Evolutionary conservation across 2,113 vertebrate species (phyloP).

Genomic region (Ginglymostoma cirratum): DNA sequence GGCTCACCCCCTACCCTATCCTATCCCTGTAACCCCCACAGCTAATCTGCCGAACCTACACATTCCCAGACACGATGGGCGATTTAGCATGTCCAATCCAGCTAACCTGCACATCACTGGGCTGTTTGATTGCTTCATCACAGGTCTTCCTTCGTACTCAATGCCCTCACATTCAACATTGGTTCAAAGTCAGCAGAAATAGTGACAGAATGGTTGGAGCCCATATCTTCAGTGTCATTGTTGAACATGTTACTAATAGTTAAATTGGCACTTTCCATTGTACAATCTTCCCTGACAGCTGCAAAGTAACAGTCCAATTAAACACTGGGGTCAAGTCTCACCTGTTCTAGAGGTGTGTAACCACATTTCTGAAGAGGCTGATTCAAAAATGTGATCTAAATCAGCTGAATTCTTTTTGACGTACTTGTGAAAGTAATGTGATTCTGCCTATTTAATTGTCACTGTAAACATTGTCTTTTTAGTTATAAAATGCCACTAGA

Average conservation of each 20-base stretch:
- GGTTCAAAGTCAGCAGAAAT: neutral
- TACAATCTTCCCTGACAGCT: neutral
- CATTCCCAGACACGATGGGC: too few species aligned
- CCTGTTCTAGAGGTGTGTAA: too few species aligned
- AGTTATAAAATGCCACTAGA: neutral
- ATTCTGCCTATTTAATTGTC: neutral
- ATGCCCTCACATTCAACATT: too few species aligned
- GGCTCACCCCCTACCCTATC: too few species aligned
- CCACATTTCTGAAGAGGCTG: too few species aligned
- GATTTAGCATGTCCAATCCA: too few species aligned
- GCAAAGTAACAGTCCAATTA: neutral
- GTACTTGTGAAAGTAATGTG: neutral
- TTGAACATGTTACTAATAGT: neutral
- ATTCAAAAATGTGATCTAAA: neutral
- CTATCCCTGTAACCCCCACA: too few species aligned
- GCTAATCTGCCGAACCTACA: too few species aligned
- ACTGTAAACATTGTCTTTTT: neutral
- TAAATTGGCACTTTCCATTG: neutral
- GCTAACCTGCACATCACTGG: neutral
- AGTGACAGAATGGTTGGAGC: neutral
- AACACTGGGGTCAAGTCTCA: too few species aligned
- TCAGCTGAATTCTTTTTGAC: neutral
- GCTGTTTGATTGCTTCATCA: neutral
- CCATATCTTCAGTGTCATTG: neutral
- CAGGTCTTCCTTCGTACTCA: too few species aligned